Base-by-base conservation (phyloP, 2,888 invertebrate species). In the Charanyca ferruginea region DNA sequence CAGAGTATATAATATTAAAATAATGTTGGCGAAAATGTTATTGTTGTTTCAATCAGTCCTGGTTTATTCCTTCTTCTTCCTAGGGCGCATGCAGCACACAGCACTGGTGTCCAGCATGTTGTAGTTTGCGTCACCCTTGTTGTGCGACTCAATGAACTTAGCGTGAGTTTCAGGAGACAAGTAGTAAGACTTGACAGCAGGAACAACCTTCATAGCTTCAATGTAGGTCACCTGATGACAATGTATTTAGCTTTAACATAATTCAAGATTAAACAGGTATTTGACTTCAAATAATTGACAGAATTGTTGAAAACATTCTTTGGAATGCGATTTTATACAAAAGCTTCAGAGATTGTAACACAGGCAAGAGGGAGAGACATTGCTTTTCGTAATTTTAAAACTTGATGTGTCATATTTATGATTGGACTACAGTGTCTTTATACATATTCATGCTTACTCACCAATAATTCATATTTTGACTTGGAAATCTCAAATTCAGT, bases 111-210 rank as follows among this genome's bases (percentile, higher is more conserved):
- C 95, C 48, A 96, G 86, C 95, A 96, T 96, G 86, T 98, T 97
- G 86, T 97, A 98, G 83, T 97, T 96, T 5, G 97, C 96, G 58
- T 96, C 94, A 18, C 97, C 98, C 68, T 97, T 96, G 52, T 96
- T 93, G 55, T 96, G 96, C 2, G 97, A 97, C 79, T 96, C 96
- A 1, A 97, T 96, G 87, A 96, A 98, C 87, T 97, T 97, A 8
- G 97, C 96, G 87, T 98, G 98, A 4, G 96, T 96, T 73, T 98
- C 97, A 0, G 97, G 95, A 8, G 97, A 96, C 60, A 97, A 90
- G 73, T 95, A 97, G 84, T 96, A 97, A 1, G 96, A 92, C 87
- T 97, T 97, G 1, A 98, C 98, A 5, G 97, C 97, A 0, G 96
- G 93, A 70, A 97, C 97, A 70, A 96, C 96, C 80, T 97, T 96